Base-by-base conservation (phyloP, 2,797 vertebrate species). In the Sebastes iracundus region DNA sequence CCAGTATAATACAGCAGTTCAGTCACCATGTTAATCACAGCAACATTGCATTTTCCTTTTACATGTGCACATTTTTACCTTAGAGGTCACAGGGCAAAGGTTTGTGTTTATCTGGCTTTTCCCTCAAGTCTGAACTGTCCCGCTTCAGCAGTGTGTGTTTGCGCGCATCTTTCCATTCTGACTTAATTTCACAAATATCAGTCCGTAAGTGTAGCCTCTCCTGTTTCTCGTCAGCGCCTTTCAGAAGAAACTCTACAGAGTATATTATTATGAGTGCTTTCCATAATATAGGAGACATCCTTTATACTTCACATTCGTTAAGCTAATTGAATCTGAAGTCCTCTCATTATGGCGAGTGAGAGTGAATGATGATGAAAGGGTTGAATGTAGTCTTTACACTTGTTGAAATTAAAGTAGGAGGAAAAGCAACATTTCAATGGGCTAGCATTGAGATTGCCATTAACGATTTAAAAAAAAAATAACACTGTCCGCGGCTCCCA, bases 401-500 rank as follows among this genome's bases (percentile, higher is more conserved):
- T 6, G n/a, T 20, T 53, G 16, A 66, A 62, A 63, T 65, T 28
- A 28, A 70, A 79, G 20, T 33, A 30, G 20, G 27, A 58, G 10
- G 63, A 33, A 64, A 32, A n/a, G 23, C 23, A 42, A 42, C n/a
- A 58, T 72, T 78, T 80, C 46, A 65, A 7, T n/a, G 32, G 20
- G 33, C n/a, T 35, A 56, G 27, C 53, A 58, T 3, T 58, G 46
- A 66, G 58, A 83, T 74, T 72, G 23, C 4, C 52, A 74, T 80
- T 70, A 75, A 69, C 30, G 6, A 75, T 77, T 66, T 27, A 46
- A 65, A 80, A 84, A 9, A 53, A 42, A 6, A 72, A 80, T 30
- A 67, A 35, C 11, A 46, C 55, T 20, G 28, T 9, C 7, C 2
- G 22, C 6, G 38, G 23, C 35, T 76, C 11, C 18, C 12, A 68